A percentile compares a stretch with the other conserved stretches of the same genome.
phyloP scores from a whole-genome alignment of 2,888 invertebrate genomes.

The Cataglyphis livida region DNA sequence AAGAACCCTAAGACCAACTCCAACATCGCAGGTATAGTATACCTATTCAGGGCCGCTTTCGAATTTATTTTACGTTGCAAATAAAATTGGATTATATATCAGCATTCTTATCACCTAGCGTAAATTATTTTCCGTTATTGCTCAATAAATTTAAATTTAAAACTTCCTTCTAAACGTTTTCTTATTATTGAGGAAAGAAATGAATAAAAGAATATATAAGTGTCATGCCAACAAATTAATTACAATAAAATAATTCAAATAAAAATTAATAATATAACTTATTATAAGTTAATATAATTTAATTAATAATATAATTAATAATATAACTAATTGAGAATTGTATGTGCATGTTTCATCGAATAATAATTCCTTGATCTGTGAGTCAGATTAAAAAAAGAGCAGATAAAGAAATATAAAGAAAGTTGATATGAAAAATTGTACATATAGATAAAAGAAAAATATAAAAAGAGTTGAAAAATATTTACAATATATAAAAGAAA shows the following conservation, averaged over 20 bases:
- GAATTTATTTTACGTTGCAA: background rate
- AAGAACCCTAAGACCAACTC: slow-evolving; percentile 42
- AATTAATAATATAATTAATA: background rate
- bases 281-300: too few species aligned
- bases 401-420: slow-evolving; percentile 3
- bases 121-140: background rate
- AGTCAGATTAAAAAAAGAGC: slow-evolving; percentile 1
- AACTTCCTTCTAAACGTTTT: background rate
- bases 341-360: background rate
- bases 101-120: background rate
- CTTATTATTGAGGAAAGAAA: background rate
- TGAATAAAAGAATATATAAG: background rate
- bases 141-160: background rate
- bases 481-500: background rate
- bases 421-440: background rate
- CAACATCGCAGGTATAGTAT: slow-evolving; percentile 9
- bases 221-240: background rate
- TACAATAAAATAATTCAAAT: background rate
- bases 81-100: slow-evolving; percentile 4
- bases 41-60: slow-evolving; percentile 32
- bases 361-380: background rate
- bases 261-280: background rate
- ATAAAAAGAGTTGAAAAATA: background rate
- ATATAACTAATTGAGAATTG: background rate
- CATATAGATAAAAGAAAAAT: background rate